These are phyloP conservation scores for Drosophila emarginata DNA, from an alignment of 2,888 invertebrate genomes.

Conservation along the genomic window DNA sequence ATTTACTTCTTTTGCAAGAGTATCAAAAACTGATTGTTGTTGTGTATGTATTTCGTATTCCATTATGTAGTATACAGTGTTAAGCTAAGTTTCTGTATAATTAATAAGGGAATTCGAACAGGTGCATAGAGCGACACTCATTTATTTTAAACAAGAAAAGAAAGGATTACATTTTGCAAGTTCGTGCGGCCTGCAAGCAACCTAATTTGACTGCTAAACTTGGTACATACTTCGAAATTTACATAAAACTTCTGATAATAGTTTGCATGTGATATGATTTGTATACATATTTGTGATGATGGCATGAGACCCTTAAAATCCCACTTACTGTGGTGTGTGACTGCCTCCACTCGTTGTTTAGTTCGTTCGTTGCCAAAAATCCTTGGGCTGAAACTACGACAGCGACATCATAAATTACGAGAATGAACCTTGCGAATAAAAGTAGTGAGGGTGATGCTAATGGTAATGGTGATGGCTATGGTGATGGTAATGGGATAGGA, in stretches of 20 bases:
- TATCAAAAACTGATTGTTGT: neutral
- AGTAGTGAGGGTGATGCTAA: conserved; percentile 12
- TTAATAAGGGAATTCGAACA: conserved; percentile 80
- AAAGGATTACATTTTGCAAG: conserved; percentile 78
- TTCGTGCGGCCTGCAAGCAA: conserved; percentile 53
- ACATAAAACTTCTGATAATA: conserved; percentile 80
- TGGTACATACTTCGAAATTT: conserved; percentile 73
- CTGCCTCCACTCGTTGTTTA: conserved; percentile 15
- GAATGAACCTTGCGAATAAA: conserved; percentile 63
- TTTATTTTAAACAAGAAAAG: conserved; percentile 76
- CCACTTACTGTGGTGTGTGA: neutral
- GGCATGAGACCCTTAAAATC: conserved; percentile 2
- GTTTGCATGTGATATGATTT: conserved; percentile 67
- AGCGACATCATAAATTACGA: conserved; percentile 79
- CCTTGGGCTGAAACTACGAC: conserved; percentile 45
- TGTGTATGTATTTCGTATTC: neutral
- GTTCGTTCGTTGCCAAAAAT: conserved; percentile 52
- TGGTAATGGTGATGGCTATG: conserved; percentile 20
- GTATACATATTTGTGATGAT: conserved; percentile 53
- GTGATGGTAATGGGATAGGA: neutral
- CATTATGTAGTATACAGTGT: neutral
- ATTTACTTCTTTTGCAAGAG: too few relatives aligned
- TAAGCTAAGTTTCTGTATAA: conserved; percentile 73
- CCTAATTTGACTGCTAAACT: conserved; percentile 50
- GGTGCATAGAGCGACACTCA: conserved; percentile 71